phyloP scores from a whole-genome alignment of 2,113 vertebrate species.

The Uria lomvia region DNA sequence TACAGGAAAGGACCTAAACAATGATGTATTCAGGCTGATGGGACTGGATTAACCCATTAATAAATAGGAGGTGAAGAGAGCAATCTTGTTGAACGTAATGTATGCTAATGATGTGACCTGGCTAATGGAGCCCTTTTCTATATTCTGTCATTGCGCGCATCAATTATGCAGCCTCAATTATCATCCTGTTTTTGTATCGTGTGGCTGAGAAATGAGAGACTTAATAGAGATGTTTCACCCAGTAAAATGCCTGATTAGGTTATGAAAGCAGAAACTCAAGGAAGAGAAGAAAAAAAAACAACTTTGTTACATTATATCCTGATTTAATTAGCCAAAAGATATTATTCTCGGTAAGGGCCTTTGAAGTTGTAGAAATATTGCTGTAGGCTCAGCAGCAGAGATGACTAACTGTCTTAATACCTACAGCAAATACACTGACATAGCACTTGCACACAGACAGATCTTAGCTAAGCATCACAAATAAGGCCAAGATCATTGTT shows the following conservation, averaged over 20 bases:
- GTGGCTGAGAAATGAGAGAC: constrained; percentile 63
- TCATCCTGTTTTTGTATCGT: constrained; percentile 64
- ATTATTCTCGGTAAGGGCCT: constrained; percentile 25
- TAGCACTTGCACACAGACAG: neutral
- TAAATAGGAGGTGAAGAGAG: constrained; percentile 72
- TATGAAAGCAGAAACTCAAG: constrained; percentile 67
- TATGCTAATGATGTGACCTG: constrained; percentile 74
- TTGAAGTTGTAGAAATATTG: constrained; percentile 51
- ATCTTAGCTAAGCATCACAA: neutral
- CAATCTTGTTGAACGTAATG: constrained; percentile 73
- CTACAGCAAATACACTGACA: constrained; percentile 9
- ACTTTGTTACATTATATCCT: constrained; percentile 51
- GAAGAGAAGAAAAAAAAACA: constrained; percentile 1
- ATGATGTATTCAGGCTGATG: constrained; percentile 57
- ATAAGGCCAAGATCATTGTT: neutral
- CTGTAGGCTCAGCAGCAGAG: constrained; percentile 28
- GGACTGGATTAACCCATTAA: constrained; percentile 71
- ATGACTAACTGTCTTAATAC: constrained; percentile 25
- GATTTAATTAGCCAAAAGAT: constrained; percentile 62
- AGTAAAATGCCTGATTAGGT: constrained; percentile 69
- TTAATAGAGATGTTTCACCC: constrained; percentile 71
- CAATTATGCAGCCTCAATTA: constrained; percentile 73
- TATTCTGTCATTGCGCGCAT: constrained; percentile 65
- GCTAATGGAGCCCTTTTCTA: constrained; percentile 72
- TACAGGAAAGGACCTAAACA: constrained; percentile 58